A percentile compares a stretch with the other conserved stretches of the same genome.
Evolutionary conservation across 2,797 vertebrate species (phyloP).

Genomic region (Squalus acanthias): DNA sequence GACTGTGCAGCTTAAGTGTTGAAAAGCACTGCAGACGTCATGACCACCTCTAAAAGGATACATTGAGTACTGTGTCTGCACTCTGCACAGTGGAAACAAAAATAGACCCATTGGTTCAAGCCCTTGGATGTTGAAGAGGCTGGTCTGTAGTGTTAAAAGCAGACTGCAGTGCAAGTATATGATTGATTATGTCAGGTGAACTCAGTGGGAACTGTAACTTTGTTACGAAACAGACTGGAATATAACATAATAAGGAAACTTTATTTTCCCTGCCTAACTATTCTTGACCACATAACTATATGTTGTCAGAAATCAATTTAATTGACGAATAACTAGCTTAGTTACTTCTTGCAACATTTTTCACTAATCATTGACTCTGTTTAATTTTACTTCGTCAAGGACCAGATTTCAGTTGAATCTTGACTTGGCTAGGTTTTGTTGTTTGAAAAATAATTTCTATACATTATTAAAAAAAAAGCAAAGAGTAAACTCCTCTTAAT

Average conservation of each 20-base stretch:
- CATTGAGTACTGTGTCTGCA: neutral
- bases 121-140: neutral
- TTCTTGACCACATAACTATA: neutral
- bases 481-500: neutral
- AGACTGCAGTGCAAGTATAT: neutral
- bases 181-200: neutral
- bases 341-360: neutral
- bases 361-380: neutral
- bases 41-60: neutral
- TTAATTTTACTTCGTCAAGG: neutral
- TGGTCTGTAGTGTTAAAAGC: neutral
- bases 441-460: neutral
- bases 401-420: neutral
- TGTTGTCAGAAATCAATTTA: neutral
- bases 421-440: neutral
- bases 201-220: neutral
- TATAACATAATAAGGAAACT: neutral
- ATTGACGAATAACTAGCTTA: neutral
- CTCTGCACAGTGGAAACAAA: neutral
- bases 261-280: neutral
- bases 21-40: neutral
- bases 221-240: neutral
- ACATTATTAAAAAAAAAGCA: no score
- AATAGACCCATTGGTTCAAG: neutral
- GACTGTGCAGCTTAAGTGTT: neutral